Base-by-base conservation (phyloP, 1,140 invertebrate genomes). In the Gonatopus flavifemur region DNA sequence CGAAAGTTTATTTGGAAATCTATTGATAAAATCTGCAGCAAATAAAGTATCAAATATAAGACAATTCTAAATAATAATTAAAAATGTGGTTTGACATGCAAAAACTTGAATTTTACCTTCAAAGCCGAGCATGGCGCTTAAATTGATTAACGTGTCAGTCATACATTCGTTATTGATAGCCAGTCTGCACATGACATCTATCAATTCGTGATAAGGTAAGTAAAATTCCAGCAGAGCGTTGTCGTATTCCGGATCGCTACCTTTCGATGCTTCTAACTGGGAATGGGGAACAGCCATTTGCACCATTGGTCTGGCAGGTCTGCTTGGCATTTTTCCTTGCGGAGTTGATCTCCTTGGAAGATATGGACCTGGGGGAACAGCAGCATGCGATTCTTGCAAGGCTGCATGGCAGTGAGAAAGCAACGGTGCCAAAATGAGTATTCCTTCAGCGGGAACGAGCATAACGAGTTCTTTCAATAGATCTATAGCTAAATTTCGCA, bases 121-220 rank as follows among this genome's bases (percentile, higher is more conserved):
- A 60, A 89, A 88, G 41, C 91, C 92, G 31, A 93, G 85, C 82
- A 93, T 88, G 19, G 90, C 89, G 69, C 88, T 89, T 36, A 94
- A 71, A 62, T 86, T 87, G 48, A 94, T 85, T 33, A 94, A 76
- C 35, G 87, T 83, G 62, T 91, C 87, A 15, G 84, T 88, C 75
- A 93, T 83, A 56, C 85, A 88, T 53, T 90, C 87, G 52, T 89
- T 84, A 66, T 87, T 89, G 35, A 94, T 88, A 30, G 93, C 93
- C 51, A 96, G 82, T 13, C 93, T 82, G 73, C 92, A 92, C 80
- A 96, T 88, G 15, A 91, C 86, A 70, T 96, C 93, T 56, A 93
- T 84, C 33, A 93, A 84, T 39, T 86, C 84, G 66, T 94, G 90
- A 74, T 94, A 94, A 0, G 89, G 90, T 32, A 83, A 71, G 68